Conservation (phyloP, 1,140 invertebrate species). For the Oryctes rhinoceros region DNA sequence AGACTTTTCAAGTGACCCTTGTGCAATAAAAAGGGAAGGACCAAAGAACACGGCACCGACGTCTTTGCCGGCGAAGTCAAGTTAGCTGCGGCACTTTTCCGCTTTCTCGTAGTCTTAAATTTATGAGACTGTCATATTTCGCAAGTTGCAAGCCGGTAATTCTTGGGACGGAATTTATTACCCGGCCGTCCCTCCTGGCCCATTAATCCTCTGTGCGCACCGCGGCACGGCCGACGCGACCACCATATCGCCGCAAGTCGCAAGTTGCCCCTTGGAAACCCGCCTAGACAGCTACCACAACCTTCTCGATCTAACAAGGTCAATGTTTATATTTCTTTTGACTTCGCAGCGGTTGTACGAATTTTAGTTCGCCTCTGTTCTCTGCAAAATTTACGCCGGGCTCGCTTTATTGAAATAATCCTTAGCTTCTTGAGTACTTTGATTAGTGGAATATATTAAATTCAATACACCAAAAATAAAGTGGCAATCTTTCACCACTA, state of each 20-base stretch:
- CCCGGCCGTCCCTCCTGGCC: constrained; percentile 55
- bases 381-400: neutral
- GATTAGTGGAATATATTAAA: too few species aligned
- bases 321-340: constrained; percentile 15
- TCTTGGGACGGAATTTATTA: constrained; percentile 61
- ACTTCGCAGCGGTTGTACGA: neutral
- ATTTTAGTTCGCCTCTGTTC: neutral
- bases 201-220: constrained; percentile 57
- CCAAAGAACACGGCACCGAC: neutral
- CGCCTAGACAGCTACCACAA: constrained; percentile 19
- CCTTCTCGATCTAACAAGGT: constrained; percentile 4
- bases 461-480: too few species aligned
- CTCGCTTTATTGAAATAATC: too few species aligned
- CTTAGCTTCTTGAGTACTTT: too few species aligned
- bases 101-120: constrained; percentile 55
- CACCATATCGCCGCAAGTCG: constrained; percentile 47
- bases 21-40: neutral
- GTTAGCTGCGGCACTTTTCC: constrained; percentile 52
- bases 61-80: constrained; percentile 42
- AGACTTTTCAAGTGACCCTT: neutral
- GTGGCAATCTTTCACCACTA: too few species aligned
- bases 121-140: constrained; percentile 61
- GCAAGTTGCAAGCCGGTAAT: constrained; percentile 61
- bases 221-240: constrained; percentile 46
- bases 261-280: constrained; percentile 34